Evolutionary conservation across 2,888 invertebrate genomes (phyloP).

Genomic region (Cheilosia vernalis): DNA sequence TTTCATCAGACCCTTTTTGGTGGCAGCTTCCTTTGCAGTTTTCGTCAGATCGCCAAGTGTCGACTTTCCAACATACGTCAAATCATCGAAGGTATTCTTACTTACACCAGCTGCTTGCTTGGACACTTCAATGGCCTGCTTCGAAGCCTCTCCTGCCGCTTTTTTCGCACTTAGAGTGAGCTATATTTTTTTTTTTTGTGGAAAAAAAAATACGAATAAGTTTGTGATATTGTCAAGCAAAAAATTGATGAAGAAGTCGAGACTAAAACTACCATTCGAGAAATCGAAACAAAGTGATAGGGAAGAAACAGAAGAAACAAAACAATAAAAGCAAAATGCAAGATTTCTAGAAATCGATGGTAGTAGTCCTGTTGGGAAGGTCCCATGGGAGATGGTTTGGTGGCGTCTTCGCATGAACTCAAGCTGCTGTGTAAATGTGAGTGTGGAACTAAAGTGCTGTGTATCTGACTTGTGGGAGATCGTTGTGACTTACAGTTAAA

Average conservation of each 20-base stretch:
- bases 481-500: too few relatives aligned
- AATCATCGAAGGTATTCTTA: constrained; percentile 93
- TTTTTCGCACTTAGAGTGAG: constrained; percentile 94
- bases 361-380: too few relatives aligned
- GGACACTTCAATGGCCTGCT: constrained; percentile 92
- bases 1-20: constrained; percentile 91
- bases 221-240: background rate
- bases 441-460: too few relatives aligned
- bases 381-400: too few relatives aligned
- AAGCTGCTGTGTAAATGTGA: too few relatives aligned
- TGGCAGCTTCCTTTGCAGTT: constrained; percentile 93
- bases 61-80: constrained; percentile 95
- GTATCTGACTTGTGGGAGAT: too few relatives aligned
- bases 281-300: constrained; percentile 1
- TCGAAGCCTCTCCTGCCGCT: constrained; percentile 93
- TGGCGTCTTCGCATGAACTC: too few relatives aligned
- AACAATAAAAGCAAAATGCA: constrained; percentile 30
- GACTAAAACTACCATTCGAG: constrained; percentile 9
- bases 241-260: background rate
- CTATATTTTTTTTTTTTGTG: constrained; percentile 82
- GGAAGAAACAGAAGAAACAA: background rate
- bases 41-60: constrained; percentile 95
- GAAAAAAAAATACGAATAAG: background rate
- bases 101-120: constrained; percentile 94
- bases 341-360: background rate